phyloP scores from a whole-genome alignment of 2,113 vertebrate species.

The Falcunculus frontatus region DNA sequence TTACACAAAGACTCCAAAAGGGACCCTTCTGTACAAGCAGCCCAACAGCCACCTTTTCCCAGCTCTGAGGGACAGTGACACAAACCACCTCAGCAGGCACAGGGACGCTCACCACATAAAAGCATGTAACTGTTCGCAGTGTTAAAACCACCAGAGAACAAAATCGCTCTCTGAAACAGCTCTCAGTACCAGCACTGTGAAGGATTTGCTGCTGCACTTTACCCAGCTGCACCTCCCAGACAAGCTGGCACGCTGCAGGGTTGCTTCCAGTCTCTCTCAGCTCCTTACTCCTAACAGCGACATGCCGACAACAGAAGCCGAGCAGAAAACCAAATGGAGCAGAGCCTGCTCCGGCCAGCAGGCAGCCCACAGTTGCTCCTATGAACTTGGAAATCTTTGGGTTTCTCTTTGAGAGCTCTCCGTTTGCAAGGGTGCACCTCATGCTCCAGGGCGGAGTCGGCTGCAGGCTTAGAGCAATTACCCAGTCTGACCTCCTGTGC shows the following conservation, averaged over 20 bases:
- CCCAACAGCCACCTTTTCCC: not conserved
- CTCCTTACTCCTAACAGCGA: not conserved
- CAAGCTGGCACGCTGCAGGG: not conserved
- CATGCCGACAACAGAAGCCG: rapidly evolving
- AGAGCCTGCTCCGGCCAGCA: not conserved
- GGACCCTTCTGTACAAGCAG: not conserved
- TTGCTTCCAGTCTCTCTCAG: not conserved
- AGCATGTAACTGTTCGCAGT: not conserved
- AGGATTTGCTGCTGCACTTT: not conserved
- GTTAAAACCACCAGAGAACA: not conserved
- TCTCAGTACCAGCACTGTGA: not conserved
- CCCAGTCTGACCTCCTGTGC: not conserved
- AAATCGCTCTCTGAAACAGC: not conserved
- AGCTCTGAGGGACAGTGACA: not conserved
- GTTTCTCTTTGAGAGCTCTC: not conserved
- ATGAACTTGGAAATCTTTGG: not conserved
- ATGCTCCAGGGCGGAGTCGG: not conserved
- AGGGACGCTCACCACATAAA: not conserved
- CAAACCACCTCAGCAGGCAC: not conserved
- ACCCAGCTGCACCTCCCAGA: not conserved
- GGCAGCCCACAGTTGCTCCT: not conserved
- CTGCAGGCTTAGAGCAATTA: not conserved
- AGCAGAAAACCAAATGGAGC: not conserved
- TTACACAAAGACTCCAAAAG: not conserved
- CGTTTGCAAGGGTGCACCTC: not conserved